phyloP scores from a whole-genome alignment of 2,113 vertebrate species.

The Puma concolor region DNA sequence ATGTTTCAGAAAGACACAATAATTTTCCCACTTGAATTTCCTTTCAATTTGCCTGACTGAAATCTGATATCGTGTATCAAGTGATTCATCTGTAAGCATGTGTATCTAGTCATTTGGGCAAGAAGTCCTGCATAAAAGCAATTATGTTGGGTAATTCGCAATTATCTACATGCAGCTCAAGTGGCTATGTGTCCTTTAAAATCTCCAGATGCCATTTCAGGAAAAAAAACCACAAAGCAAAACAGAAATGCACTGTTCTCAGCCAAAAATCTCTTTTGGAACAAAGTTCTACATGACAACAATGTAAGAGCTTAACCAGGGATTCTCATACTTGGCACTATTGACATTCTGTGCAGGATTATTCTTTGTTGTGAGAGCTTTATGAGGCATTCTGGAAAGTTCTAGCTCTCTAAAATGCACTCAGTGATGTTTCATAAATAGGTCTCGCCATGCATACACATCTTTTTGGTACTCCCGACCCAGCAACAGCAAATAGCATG shows the following conservation, averaged over 20 bases:
- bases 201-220: constrained; percentile 58
- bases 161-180: background rate
- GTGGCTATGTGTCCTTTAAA: constrained; percentile 20
- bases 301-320: background rate
- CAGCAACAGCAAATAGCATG: background rate
- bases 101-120: constrained; percentile 35
- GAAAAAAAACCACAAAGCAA: constrained; percentile 7
- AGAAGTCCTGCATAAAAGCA: constrained; percentile 51
- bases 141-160: constrained; percentile 54
- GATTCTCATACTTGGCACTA: background rate
- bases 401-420: background rate
- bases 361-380: background rate
- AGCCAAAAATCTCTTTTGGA: constrained; percentile 10
- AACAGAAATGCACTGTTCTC: constrained; percentile 10
- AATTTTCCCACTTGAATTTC: constrained; percentile 44
- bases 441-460: background rate
- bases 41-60: constrained; percentile 42
- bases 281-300: constrained; percentile 5
- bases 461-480: background rate
- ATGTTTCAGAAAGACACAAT: constrained; percentile 23
- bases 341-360: background rate
- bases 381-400: background rate
- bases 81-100: constrained; percentile 48
- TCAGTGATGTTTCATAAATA: background rate
- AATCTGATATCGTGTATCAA: constrained; percentile 57